A percentile compares a stretch with the other conserved stretches of the same genome.
Evolutionary conservation across 2,797 vertebrate species (phyloP).

Genomic region (Xenopus petersii): DNA sequence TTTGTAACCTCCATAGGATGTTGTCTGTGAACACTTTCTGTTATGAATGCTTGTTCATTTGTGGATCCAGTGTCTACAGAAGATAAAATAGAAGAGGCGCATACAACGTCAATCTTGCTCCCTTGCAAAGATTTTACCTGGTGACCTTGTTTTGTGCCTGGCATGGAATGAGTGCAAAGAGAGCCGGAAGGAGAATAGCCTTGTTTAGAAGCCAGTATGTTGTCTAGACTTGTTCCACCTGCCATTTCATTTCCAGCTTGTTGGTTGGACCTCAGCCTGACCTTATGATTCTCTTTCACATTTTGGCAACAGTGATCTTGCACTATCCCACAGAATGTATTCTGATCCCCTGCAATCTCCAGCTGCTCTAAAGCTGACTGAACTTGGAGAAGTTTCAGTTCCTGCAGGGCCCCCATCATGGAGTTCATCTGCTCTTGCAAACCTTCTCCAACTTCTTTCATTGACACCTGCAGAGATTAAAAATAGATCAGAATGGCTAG

Average conservation of each 20-base stretch:
- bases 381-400: slow-evolving; percentile 94
- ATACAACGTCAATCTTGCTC: not conserved
- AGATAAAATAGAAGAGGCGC: not conserved
- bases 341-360: slow-evolving; percentile 75
- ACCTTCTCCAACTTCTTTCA: slow-evolving; percentile 95
- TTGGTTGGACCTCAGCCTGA: slow-evolving; percentile 29
- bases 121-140: slow-evolving; percentile 12
- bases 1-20: slow-evolving; percentile 23
- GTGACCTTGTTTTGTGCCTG: slow-evolving; percentile 11
- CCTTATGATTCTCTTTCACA: not conserved
- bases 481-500: slow-evolving; percentile 33
- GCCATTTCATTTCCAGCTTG: not conserved
- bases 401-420: slow-evolving; percentile 96
- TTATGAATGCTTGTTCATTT: fast-evolving
- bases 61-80: not conserved
- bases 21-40: slow-evolving; percentile 21
- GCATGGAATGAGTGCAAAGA: fast-evolving
- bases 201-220: not conserved
- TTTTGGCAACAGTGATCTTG: slow-evolving; percentile 44
- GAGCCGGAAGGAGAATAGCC: fast-evolving
- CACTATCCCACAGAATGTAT: slow-evolving; percentile 4
- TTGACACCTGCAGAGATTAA: slow-evolving; percentile 73
- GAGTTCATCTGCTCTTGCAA: slow-evolving; percentile 95
- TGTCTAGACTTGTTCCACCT: not conserved
- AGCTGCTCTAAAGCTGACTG: slow-evolving; percentile 86